Conservation (phyloP, 2,797 vertebrate species). For the Chloroceryle amazona region DNA sequence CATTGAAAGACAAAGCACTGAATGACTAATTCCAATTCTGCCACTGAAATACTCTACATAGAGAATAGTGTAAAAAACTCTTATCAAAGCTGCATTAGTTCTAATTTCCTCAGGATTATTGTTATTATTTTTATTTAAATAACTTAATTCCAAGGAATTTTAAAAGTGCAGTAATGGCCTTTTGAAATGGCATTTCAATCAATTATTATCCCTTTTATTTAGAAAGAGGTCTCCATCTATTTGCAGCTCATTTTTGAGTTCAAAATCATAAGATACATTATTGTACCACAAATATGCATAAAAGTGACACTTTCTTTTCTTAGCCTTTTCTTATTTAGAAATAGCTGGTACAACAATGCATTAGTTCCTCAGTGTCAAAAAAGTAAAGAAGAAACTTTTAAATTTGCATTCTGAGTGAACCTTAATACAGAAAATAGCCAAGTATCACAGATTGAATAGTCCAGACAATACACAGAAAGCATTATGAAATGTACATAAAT, state of each 20-base stretch:
- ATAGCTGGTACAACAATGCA: background rate
- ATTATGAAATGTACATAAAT: background rate
- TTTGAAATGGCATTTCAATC: background rate
- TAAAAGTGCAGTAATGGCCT: background rate
- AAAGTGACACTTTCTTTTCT: background rate
- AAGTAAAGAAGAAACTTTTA: background rate
- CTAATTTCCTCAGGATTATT: background rate
- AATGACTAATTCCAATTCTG: background rate
- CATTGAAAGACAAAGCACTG: background rate
- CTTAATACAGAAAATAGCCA: background rate
- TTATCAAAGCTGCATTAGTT: background rate
- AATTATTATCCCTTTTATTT: background rate
- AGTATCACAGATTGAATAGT: background rate
- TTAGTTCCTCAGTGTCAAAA: background rate
- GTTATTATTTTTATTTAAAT: background rate
- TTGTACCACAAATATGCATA: background rate
- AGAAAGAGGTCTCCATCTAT: background rate
- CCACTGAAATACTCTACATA: background rate
- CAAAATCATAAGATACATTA: background rate
- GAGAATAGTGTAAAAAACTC: background rate
- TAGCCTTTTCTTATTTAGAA: background rate
- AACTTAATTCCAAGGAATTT: background rate
- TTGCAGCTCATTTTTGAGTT: background rate
- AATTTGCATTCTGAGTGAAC: background rate
- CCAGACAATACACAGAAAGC: background rate